Conservation (phyloP, 2,797 vertebrate genomes). For the Aplochiton taeniatus region DNA sequence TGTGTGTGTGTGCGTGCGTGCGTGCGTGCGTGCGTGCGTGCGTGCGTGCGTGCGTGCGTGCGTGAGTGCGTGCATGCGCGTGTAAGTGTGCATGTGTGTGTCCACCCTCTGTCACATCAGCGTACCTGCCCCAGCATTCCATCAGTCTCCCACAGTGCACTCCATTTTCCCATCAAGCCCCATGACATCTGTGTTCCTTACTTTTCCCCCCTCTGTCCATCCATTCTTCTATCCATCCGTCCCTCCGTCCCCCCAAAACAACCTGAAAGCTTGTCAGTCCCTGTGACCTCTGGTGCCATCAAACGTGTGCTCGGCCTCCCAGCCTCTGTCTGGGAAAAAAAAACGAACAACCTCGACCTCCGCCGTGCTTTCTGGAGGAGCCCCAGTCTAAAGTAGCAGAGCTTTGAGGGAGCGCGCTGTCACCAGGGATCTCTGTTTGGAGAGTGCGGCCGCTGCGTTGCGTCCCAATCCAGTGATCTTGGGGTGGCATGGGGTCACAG, state of each 20-base stretch:
- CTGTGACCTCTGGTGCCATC: conserved; percentile 48
- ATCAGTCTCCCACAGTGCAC: conserved; percentile 15
- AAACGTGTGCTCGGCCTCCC: conserved; percentile 25
- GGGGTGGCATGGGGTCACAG: too few species aligned
- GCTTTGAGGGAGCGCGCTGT: too few species aligned
- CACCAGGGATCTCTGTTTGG: too few species aligned
- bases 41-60: conserved; percentile 36
- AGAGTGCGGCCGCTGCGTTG: too few species aligned
- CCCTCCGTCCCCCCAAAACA: conserved; percentile 32
- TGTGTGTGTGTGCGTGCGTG: conserved; percentile 20
- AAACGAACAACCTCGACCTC: conserved; percentile 18
- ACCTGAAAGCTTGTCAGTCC: conserved; percentile 56
- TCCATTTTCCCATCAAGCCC: conserved; percentile 32
- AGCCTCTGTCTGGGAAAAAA: conserved; percentile 33
- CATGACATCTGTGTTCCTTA: conserved; percentile 21
- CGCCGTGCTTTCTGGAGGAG: conserved; percentile 24
- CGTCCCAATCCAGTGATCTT: too few species aligned
- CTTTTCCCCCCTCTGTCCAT: conserved; percentile 6
- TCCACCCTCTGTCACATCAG: neutral
- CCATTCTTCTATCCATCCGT: conserved; percentile 4
- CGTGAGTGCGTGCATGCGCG: conserved; percentile 12
- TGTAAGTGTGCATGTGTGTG: conserved; percentile 1
- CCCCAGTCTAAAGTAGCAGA: too few species aligned
- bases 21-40: conserved; percentile 32
- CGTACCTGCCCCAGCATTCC: conserved; percentile 2